Evolutionary conservation across 2,888 invertebrate genomes (phyloP).

Genomic region (Bhutanitis thaidina): DNA sequence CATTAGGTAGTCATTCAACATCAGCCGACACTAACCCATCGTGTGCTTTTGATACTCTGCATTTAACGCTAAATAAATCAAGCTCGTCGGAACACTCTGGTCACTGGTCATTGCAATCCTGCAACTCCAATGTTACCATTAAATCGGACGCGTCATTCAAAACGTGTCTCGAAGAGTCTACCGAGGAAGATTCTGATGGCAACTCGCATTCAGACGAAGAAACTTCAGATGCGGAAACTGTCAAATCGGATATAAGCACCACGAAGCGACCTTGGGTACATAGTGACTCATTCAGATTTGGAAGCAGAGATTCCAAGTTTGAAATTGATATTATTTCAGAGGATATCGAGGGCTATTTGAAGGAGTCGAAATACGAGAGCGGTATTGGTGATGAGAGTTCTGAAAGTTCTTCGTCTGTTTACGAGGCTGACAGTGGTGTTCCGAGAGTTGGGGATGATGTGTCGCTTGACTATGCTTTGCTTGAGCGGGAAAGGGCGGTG

Average conservation of each 20-base stretch:
- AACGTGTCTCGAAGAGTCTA: constrained; percentile 64
- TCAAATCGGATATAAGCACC: constrained; percentile 63
- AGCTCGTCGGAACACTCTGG: constrained; percentile 73
- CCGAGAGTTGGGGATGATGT: constrained; percentile 55
- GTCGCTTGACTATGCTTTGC: constrained; percentile 71
- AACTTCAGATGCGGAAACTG: constrained; percentile 63
- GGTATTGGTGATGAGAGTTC: constrained; percentile 61
- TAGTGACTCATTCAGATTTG: constrained; percentile 68
- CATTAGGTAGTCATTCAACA: constrained; percentile 50
- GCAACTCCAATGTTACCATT: constrained; percentile 64
- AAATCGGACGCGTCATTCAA: constrained; percentile 64
- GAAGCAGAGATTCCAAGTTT: constrained; percentile 40
- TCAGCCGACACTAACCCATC: constrained; percentile 56
- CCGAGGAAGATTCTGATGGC: constrained; percentile 60
- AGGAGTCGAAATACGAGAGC: constrained; percentile 58
- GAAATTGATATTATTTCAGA: constrained; percentile 49
- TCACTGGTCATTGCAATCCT: constrained; percentile 66
- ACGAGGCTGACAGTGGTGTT: constrained; percentile 64
- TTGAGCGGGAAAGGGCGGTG: constrained; percentile 68
- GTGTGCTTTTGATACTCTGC: constrained; percentile 57
- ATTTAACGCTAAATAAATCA: constrained; percentile 58
- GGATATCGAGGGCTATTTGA: constrained; percentile 38
- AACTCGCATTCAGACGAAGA: constrained; percentile 69
- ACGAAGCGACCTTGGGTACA: constrained; percentile 70
- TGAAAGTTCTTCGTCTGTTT: constrained; percentile 61